phyloP scores from a whole-genome alignment of 2,888 invertebrate species.

The Dichetophora obliterata region DNA sequence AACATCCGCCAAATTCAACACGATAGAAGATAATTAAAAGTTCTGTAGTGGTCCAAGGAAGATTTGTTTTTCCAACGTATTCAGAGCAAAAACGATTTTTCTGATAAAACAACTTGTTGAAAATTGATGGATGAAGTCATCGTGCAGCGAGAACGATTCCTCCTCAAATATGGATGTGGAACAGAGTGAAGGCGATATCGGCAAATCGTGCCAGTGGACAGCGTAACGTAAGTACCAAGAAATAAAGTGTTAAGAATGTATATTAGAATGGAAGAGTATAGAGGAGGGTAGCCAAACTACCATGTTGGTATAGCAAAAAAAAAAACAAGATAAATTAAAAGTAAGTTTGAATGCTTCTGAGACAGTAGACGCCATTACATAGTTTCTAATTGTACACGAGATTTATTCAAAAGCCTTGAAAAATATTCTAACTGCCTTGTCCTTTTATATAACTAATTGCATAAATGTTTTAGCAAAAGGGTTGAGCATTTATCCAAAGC shows the following conservation, averaged over 20 bases:
- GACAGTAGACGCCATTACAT: background rate
- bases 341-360: background rate
- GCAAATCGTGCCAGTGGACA: slow-evolving; percentile 57
- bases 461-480: background rate
- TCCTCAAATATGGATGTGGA: slow-evolving; percentile 57
- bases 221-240: slow-evolving; percentile 53
- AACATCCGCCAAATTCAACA: background rate
- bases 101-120: slow-evolving; percentile 4
- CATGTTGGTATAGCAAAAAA: too few relatives aligned
- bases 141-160: slow-evolving; percentile 56
- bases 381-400: background rate
- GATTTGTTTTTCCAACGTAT: background rate
- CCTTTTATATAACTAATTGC: slow-evolving; percentile 26
- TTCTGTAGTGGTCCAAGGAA: background rate
- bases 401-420: background rate
- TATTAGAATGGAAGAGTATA: background rate
- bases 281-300: too few relatives aligned
- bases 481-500: background rate
- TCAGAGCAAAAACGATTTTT: slow-evolving; percentile 11
- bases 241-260: background rate
- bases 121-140: slow-evolving; percentile 58
- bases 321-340: too few relatives aligned
- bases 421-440: background rate
- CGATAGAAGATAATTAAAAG: background rate
- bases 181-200: slow-evolving; percentile 49